These are phyloP conservation scores for Physocephala rufipes DNA, from an alignment of 2,888 invertebrate genomes.

Conservation along the genomic window DNA sequence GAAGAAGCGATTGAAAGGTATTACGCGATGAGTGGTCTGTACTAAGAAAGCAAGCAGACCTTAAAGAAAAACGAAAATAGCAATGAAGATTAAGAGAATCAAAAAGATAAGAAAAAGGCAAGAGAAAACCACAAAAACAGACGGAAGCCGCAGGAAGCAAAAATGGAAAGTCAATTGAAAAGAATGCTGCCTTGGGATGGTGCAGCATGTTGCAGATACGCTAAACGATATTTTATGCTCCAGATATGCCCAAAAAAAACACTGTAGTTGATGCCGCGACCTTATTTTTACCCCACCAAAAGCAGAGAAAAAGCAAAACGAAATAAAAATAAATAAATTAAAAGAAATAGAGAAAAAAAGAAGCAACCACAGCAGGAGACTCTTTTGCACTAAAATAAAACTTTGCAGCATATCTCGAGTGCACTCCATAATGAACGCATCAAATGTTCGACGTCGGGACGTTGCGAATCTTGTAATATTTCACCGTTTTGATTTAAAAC, in stretches of 20 bases:
- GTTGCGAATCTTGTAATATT: not conserved
- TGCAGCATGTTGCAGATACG: slow-evolving; percentile 7
- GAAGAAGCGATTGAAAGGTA: not conserved
- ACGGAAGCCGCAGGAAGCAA: not conserved
- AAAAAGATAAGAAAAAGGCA: not conserved
- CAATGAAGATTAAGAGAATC: no score
- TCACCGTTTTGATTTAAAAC: not conserved
- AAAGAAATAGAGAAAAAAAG: not conserved
- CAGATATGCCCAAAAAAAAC: slow-evolving; percentile 9
- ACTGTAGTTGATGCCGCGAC: slow-evolving; percentile 23
- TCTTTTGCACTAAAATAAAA: not conserved
- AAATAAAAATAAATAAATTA: not conserved
- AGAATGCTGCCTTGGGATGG: not conserved
- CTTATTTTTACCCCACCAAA: not conserved
- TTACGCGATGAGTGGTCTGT: not conserved
- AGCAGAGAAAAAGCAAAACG: not conserved
- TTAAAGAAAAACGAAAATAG: no score
- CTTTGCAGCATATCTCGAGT: not conserved
- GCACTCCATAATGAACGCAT: no score
- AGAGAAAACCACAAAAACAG: not conserved
- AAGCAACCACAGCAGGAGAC: not conserved
- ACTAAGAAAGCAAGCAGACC: no score
- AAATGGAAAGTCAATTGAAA: not conserved
- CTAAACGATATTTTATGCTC: slow-evolving; percentile 21
- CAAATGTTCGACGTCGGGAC: no score